Conservation (phyloP, 2,888 invertebrate genomes). For the Drosophila barbarae region DNA sequence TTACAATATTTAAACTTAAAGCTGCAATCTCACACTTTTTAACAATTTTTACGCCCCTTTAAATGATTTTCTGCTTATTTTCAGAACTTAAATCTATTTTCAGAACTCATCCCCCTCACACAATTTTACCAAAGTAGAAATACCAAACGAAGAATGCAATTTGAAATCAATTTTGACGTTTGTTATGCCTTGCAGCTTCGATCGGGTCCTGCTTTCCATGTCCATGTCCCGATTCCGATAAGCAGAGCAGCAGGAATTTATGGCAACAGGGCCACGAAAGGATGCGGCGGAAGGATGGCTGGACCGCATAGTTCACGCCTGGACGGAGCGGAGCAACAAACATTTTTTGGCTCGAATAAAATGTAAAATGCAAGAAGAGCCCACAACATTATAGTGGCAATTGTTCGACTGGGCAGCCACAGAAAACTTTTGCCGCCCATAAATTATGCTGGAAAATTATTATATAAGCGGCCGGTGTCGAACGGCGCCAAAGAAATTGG, state of each 20-base stretch:
- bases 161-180: conserved; percentile 71
- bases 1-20: neutral
- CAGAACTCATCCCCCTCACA: neutral
- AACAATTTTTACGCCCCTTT: neutral
- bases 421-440: conserved; percentile 68
- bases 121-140: conserved; percentile 11
- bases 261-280: conserved; percentile 32
- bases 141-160: conserved; percentile 51
- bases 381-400: conserved; percentile 65
- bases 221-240: conserved; percentile 56
- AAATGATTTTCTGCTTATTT: neutral
- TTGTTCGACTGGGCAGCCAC: conserved; percentile 66
- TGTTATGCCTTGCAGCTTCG: conserved; percentile 34
- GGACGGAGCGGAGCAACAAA: conserved; percentile 50
- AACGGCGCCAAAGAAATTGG: conserved; percentile 61
- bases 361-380: conserved; percentile 54
- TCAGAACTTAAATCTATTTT: neutral
- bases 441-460: conserved; percentile 72
- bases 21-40: neutral
- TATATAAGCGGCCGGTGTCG: conserved; percentile 68
- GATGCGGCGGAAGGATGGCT: conserved; percentile 28
- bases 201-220: conserved; percentile 51
- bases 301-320: conserved; percentile 65
- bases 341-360: conserved; percentile 55
- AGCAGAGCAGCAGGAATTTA: conserved; percentile 59